Evolutionary conservation across 2,113 vertebrate species (phyloP).

Genomic region (Platanista minor): DNA sequence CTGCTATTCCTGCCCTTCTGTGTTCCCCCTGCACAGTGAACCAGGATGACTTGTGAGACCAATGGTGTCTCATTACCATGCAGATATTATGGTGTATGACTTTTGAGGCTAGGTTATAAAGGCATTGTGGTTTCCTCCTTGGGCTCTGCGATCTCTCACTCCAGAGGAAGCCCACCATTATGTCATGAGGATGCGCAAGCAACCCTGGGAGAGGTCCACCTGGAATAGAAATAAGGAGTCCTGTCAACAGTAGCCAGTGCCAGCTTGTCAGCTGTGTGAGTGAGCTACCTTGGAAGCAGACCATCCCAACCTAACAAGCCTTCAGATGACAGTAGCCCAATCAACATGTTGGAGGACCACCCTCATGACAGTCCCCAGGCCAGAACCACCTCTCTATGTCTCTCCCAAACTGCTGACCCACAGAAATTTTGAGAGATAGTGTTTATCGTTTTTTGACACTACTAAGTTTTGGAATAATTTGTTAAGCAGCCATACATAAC

Average conservation of each 20-base stretch:
- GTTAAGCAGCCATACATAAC: neutral
- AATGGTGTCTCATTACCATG: neutral
- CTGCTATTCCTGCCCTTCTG: no score
- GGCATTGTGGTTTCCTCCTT: neutral
- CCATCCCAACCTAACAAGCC: neutral
- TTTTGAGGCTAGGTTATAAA: neutral
- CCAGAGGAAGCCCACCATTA: neutral
- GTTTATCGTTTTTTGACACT: neutral
- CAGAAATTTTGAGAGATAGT: neutral
- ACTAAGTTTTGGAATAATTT: neutral
- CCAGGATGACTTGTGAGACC: neutral
- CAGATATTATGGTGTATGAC: neutral
- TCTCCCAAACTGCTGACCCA: neutral
- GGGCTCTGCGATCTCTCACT: neutral
- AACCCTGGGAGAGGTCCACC: neutral
- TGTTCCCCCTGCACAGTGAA: neutral
- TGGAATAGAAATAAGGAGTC: neutral
- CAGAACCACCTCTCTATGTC: no score
- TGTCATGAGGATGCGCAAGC: neutral
- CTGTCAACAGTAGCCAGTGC: neutral
- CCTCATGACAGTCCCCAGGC: neutral
- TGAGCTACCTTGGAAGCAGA: no score
- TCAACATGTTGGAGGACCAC: neutral
- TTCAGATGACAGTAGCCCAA: neutral
- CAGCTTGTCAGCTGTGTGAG: neutral